These are phyloP conservation scores for Melanotaenia trifasciata DNA, from an alignment of 2,797 vertebrate species.

Conservation along the genomic window DNA sequence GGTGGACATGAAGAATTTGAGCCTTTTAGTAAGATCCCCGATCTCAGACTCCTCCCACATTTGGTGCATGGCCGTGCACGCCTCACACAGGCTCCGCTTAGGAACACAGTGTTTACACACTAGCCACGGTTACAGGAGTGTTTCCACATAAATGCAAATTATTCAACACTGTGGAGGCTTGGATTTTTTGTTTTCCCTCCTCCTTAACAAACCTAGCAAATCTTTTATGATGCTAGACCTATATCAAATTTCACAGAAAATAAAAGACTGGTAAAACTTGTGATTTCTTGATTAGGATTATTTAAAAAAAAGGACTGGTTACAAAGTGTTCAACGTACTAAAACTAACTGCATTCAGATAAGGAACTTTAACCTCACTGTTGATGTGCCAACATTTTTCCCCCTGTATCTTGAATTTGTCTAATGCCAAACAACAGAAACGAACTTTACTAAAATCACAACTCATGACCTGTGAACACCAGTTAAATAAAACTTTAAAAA, in stretches of 20 bases:
- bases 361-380: background rate
- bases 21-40: constrained; percentile 21
- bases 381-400: background rate
- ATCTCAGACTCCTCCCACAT: constrained; percentile 15
- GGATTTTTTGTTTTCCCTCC: background rate
- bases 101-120: constrained; percentile 67
- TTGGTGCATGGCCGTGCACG: constrained; percentile 66
- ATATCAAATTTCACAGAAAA: background rate
- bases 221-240: constrained; percentile 12
- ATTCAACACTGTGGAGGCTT: constrained; percentile 7
- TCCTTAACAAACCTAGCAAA: background rate
- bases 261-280: background rate
- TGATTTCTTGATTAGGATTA: background rate
- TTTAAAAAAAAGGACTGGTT: background rate
- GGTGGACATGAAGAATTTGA: constrained; percentile 18
- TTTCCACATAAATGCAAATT: constrained; percentile 49
- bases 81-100: constrained; percentile 56
- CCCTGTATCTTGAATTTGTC: constrained; percentile 1
- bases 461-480: constrained; percentile 31
- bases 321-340: constrained; percentile 9
- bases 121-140: constrained; percentile 20
- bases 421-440: background rate
- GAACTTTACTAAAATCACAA: constrained; percentile 9
- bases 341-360: background rate
- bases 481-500: constrained; percentile 38